Conservation (phyloP, 2,113 vertebrate genomes). For the Nannospalax galili region DNA sequence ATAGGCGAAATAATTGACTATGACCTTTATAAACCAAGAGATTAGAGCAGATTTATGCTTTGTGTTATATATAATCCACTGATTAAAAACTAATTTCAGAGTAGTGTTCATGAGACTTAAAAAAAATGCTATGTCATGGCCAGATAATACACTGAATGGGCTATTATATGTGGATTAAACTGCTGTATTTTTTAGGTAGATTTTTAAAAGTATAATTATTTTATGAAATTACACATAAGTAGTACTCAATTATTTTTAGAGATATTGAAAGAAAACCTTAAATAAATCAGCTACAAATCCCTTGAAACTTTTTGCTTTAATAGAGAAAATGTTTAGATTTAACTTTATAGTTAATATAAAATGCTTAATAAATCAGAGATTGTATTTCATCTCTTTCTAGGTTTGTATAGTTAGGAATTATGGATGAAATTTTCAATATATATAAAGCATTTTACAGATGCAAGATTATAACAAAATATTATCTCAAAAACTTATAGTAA, state of each 20-base stretch:
- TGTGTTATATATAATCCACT: constrained; percentile 51
- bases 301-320: constrained; percentile 52
- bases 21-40: constrained; percentile 44
- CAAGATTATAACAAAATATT: constrained; percentile 36
- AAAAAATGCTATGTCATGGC: not conserved
- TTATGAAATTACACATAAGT: constrained; percentile 59
- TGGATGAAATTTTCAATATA: constrained; percentile 36
- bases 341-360: constrained; percentile 61
- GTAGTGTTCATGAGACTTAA: constrained; percentile 47
- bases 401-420: constrained; percentile 46
- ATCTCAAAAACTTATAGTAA: constrained; percentile 28
- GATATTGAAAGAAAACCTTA: constrained; percentile 43
- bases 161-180: constrained; percentile 52
- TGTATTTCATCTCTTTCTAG: constrained; percentile 15
- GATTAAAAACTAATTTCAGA: constrained; percentile 44
- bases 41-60: constrained; percentile 52
- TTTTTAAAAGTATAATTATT: constrained; percentile 66
- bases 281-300: constrained; percentile 41
- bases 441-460: constrained; percentile 54
- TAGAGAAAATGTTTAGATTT: constrained; percentile 67
- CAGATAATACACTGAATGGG: constrained; percentile 50
- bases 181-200: not conserved
- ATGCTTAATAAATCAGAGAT: constrained; percentile 37
- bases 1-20: constrained; percentile 46
- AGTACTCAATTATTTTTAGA: constrained; percentile 61